phyloP scores from a whole-genome alignment of 2,113 vertebrate species.

The Pelusios castaneus region DNA sequence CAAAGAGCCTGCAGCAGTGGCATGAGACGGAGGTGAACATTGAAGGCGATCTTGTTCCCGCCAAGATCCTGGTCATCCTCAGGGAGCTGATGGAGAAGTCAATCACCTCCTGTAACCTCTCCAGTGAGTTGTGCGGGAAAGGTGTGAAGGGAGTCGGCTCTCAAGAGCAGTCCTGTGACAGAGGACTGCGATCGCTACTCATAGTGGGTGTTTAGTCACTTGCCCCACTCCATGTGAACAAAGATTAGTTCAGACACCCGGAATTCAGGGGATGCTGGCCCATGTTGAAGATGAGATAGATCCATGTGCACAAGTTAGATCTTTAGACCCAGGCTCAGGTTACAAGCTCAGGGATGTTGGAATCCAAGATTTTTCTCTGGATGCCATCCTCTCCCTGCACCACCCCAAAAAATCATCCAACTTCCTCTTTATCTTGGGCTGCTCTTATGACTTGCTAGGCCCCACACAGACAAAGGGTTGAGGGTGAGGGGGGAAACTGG shows the following conservation, averaged over 20 bases:
- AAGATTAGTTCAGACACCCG: neutral
- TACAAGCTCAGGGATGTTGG: neutral
- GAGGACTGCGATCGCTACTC: neutral
- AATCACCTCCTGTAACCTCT: constrained; percentile 73
- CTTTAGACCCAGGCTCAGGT: neutral
- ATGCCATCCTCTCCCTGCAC: neutral
- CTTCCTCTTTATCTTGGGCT: neutral
- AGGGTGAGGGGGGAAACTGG: neutral
- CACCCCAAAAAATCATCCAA: neutral
- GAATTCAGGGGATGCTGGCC: neutral
- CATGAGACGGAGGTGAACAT: constrained; percentile 79
- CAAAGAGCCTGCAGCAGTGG: constrained; percentile 83
- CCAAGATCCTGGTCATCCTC: constrained; percentile 82
- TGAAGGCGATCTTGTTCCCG: constrained; percentile 83
- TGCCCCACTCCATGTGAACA: rapidly evolving
- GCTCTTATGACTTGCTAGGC: neutral
- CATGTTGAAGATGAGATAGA: too few species aligned
- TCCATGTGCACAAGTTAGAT: neutral
- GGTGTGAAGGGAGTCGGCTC: neutral
- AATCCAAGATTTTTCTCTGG: neutral
- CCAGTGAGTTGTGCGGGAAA: constrained; percentile 72
- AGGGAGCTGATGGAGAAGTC: constrained; percentile 81
- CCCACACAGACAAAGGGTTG: neutral
- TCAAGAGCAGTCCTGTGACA: neutral
- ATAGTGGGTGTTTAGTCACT: neutral